Conservation (phyloP, 2,888 invertebrate genomes). For the Heliconius ismenius region DNA sequence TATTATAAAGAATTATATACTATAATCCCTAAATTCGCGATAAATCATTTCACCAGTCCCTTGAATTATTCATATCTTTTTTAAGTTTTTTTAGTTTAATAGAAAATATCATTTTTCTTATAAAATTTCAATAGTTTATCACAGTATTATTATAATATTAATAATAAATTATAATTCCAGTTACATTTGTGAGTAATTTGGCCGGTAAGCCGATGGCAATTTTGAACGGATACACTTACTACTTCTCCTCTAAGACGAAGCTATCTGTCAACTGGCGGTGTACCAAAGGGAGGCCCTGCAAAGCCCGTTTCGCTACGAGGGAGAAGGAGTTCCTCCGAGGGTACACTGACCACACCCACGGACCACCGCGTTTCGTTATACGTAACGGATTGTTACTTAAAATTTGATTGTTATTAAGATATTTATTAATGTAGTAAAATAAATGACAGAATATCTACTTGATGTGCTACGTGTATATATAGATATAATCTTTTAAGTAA, state of each 20-base stretch:
- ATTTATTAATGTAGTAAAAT: not conserved
- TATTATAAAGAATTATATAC: not conserved
- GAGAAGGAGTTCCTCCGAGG: constrained; percentile 21
- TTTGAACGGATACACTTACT: constrained; percentile 44
- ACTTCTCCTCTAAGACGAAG: constrained; percentile 32
- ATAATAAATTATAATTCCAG: constrained; percentile 37
- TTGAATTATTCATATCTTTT: not conserved
- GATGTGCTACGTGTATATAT: no score
- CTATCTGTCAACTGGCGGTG: constrained; percentile 42
- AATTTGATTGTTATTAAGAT: not conserved
- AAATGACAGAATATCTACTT: no score
- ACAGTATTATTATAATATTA: not conserved
- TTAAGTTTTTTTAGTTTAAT: not conserved
- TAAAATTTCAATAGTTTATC: not conserved
- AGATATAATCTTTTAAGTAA: no score
- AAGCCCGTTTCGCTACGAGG: constrained; percentile 40
- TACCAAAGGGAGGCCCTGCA: constrained; percentile 41
- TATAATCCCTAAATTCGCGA: not conserved
- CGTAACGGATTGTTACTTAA: constrained; percentile 46
- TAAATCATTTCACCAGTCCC: no score
- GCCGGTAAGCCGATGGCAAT: constrained; percentile 43
- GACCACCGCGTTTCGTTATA: constrained; percentile 49
- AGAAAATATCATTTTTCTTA: not conserved
- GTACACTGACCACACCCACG: constrained; percentile 61
- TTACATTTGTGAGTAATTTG: constrained; percentile 40